Percentiles rank a stretch among this genome's conserved stretches.
Conservation (phyloP, 2,113 vertebrate genomes). For the Nibea coibor region DNA sequence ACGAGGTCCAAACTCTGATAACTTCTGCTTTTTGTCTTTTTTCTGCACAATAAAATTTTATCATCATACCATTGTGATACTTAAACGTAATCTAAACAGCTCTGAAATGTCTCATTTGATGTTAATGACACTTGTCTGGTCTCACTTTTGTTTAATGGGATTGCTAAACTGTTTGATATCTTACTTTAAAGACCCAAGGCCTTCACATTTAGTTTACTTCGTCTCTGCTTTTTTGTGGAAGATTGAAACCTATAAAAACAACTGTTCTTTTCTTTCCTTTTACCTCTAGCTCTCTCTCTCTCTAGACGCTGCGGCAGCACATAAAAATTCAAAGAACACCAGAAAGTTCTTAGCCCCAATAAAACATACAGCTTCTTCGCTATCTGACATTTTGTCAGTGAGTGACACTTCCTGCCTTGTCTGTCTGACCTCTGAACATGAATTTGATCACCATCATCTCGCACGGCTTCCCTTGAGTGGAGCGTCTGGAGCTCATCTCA, state of each 20-base stretch:
- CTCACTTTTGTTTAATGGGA: constrained; percentile 10
- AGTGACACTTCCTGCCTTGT: constrained; percentile 52
- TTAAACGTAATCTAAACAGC: not conserved
- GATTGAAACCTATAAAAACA: not conserved
- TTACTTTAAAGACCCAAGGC: not conserved
- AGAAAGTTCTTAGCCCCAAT: not conserved
- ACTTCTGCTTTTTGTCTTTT: constrained; percentile 9
- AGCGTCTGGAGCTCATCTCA: constrained; percentile 51
- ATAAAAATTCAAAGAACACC: constrained; percentile 3
- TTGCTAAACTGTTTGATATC: not conserved
- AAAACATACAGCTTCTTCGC: constrained; percentile 13
- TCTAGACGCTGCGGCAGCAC: not conserved
- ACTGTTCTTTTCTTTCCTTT: too few species aligned
- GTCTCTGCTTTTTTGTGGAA: not conserved
- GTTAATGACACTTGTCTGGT: not conserved
- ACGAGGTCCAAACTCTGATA: not conserved
- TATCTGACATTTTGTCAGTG: constrained; percentile 11
- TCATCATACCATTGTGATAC: not conserved
- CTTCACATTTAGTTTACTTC: not conserved
- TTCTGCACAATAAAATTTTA: not conserved
- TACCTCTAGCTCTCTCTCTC: not conserved
- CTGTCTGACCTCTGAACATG: constrained; percentile 42
- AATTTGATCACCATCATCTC: constrained; percentile 27
- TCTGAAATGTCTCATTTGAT: constrained; percentile 13
- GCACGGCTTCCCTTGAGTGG: not conserved